Evolutionary conservation across 2,113 vertebrate genomes (phyloP).

Genomic region (Datnioides undecimradiatus): DNA sequence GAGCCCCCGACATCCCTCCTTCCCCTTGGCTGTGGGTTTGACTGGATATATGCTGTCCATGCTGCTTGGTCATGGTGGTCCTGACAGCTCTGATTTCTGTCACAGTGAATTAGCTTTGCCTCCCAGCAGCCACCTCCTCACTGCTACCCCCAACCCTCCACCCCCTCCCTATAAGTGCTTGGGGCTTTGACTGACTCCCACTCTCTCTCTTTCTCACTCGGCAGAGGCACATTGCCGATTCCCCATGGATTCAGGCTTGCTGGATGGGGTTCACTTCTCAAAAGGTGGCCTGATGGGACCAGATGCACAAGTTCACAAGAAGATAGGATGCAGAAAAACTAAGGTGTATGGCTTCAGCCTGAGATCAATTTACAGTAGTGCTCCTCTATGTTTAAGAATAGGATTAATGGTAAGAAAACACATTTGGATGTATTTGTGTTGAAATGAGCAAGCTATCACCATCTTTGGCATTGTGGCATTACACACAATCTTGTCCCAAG

Average conservation of each 20-base stretch:
- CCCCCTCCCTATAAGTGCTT: conserved; percentile 54
- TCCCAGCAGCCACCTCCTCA: conserved; percentile 71
- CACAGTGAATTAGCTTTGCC: conserved; percentile 82
- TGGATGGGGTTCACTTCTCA: conserved; percentile 43
- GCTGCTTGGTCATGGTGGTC: conserved; percentile 81
- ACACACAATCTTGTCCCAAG: conserved; percentile 72
- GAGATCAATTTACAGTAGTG: conserved; percentile 14
- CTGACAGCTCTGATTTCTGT: conserved; percentile 83
- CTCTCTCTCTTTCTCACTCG: conserved; percentile 48
- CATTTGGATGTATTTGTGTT: conserved; percentile 42
- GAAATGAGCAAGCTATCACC: conserved; percentile 35
- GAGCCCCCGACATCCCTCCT: conserved; percentile 44
- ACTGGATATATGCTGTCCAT: conserved; percentile 73
- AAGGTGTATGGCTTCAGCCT: not conserved
- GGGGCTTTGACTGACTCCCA: conserved; percentile 72
- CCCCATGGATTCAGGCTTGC: conserved; percentile 35
- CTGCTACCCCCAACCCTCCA: conserved; percentile 35
- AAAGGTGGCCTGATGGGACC: conserved; percentile 36
- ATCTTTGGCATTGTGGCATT: conserved; percentile 54
- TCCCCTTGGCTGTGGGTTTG: conserved; percentile 60
- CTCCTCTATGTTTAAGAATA: conserved; percentile 12
- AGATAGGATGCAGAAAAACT: conserved; percentile 2
- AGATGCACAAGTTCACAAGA: conserved; percentile 34
- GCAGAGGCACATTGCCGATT: conserved; percentile 46
- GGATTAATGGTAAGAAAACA: conserved; percentile 43